These are phyloP conservation scores for Octodonta nipae DNA, from an alignment of 2,888 invertebrate species.

Conservation along the genomic window DNA sequence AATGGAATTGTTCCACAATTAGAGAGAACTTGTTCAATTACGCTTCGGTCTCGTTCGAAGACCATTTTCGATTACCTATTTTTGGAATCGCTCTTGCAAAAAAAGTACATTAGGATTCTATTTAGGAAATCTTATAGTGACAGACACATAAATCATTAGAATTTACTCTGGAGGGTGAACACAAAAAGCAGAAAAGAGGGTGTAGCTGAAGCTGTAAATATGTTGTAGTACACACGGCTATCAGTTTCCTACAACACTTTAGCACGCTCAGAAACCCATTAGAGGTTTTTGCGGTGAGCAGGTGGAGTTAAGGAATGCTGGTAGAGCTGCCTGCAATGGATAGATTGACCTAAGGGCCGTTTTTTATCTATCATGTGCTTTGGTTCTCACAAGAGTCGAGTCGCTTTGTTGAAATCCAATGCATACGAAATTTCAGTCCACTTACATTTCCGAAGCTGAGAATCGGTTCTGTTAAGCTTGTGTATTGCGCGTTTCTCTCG, in stretches of 20 bases:
- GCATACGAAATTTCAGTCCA: conserved; percentile 16
- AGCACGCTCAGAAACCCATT: conserved; percentile 28
- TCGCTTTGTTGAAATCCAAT: conserved; percentile 8
- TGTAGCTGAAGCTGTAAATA: conserved; percentile 2
- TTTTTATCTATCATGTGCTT: conserved; percentile 26
- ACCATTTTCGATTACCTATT: too few relatives aligned
- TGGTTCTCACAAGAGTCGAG: conserved; percentile 16
- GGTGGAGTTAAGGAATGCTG: conserved; percentile 26
- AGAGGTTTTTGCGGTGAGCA: conserved; percentile 27
- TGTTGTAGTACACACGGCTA: conserved; percentile 14
- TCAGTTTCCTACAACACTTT: conserved; percentile 17
- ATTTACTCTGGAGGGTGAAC: background rate
- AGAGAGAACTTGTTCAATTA: too few relatives aligned
- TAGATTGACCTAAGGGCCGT: conserved; percentile 26
- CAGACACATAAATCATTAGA: background rate
- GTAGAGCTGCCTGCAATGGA: conserved; percentile 18
- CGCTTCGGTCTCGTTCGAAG: too few relatives aligned
- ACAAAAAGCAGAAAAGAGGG: conserved; percentile 1
- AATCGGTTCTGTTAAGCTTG: too few relatives aligned
- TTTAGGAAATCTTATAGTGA: too few relatives aligned
- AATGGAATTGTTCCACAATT: too few relatives aligned
- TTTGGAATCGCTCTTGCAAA: too few relatives aligned
- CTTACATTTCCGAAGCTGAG: too few relatives aligned
- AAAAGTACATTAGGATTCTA: too few relatives aligned
- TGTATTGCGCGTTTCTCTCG: too few relatives aligned